These are phyloP conservation scores for Rhinogobius similis DNA, from an alignment of 2,113 vertebrate genomes.

Conservation along the genomic window DNA sequence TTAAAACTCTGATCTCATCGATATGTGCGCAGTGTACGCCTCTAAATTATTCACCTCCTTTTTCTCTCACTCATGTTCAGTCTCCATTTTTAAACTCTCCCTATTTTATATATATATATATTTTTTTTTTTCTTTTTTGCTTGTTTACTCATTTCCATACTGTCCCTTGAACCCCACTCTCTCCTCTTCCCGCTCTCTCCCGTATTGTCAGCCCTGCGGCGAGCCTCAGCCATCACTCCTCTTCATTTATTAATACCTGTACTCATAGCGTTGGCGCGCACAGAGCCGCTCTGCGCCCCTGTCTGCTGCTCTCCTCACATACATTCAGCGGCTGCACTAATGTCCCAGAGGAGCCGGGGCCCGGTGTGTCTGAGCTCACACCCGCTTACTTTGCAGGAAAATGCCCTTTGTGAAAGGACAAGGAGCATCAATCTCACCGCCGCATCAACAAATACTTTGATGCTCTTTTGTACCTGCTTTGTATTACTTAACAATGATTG, in stretches of 20 bases:
- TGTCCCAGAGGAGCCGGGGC: constrained; percentile 66
- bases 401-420: constrained; percentile 77
- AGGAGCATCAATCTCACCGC: constrained; percentile 65
- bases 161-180: constrained; percentile 14
- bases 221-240: constrained; percentile 72
- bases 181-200: constrained; percentile 28
- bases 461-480: constrained; percentile 49
- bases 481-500: constrained; percentile 18
- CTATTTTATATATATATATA: no score
- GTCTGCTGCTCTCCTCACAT: constrained; percentile 31
- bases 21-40: constrained; percentile 78
- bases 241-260: constrained; percentile 77
- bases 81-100: constrained; percentile 36
- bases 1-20: constrained; percentile 86
- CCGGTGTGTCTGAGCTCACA: constrained; percentile 62
- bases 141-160: constrained; percentile 30
- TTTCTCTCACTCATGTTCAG: constrained; percentile 44
- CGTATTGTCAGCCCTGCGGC: constrained; percentile 65
- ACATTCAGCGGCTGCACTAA: constrained; percentile 43
- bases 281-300: constrained; percentile 53
- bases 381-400: constrained; percentile 75
- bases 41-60: constrained; percentile 83
- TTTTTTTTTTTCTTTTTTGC: constrained; percentile 37
- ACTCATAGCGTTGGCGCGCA: constrained; percentile 54
- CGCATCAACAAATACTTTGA: constrained; percentile 51